Evolutionary conservation across 2,113 vertebrate genomes (phyloP).

Genomic region (Microcebus ravelobensis): DNA sequence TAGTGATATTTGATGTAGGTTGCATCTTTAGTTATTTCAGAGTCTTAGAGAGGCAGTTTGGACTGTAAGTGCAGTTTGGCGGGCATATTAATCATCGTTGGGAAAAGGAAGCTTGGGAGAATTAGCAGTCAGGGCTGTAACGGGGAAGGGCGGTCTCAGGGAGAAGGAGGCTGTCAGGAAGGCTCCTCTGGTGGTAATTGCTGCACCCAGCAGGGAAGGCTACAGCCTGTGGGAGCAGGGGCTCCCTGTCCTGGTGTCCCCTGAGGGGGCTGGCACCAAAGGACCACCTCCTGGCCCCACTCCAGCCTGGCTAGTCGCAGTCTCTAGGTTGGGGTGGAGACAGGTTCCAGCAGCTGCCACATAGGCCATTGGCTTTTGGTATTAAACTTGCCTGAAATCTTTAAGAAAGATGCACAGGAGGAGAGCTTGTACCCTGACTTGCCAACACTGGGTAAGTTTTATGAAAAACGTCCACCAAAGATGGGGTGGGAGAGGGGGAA

Average conservation of each 20-base stretch:
- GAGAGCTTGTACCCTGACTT: neutral
- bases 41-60: neutral
- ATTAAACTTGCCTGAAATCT: neutral
- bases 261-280: neutral
- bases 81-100: neutral
- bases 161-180: neutral
- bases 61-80: neutral
- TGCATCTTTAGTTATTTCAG: neutral
- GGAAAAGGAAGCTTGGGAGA: neutral
- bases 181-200: neutral
- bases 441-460: neutral
- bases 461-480: neutral
- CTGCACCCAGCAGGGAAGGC: neutral
- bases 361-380: neutral
- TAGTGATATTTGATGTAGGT: neutral
- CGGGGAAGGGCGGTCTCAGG: neutral
- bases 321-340: neutral
- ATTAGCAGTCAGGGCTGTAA: neutral
- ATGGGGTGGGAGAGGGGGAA: rapidly evolving
- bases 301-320: neutral
- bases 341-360: neutral
- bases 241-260: neutral
- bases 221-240: neutral
- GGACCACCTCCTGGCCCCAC: neutral
- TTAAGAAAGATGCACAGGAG: neutral